A percentile compares a stretch with the other conserved stretches of the same genome.
These are phyloP conservation scores for Cecropterus lyciades DNA, from an alignment of 1,140 invertebrate genomes.

Conservation along the genomic window DNA sequence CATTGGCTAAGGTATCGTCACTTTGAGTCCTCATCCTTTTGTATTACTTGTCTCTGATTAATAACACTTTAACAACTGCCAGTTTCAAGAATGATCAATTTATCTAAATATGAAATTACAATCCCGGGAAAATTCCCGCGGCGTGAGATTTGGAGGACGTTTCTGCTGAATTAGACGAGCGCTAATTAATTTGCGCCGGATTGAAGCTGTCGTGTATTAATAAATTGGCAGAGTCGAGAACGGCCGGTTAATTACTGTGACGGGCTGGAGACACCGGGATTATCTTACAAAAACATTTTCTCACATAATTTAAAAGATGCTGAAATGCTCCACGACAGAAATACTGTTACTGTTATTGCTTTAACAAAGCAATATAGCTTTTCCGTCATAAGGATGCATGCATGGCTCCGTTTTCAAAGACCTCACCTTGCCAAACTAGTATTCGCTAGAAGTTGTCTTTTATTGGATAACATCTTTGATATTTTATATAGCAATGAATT, in stretches of 20 bases:
- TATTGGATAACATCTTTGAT: too few relatives aligned
- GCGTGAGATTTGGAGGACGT: constrained; percentile 6
- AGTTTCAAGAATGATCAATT: constrained; percentile 17
- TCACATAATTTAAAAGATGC: background rate
- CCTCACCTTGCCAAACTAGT: too few relatives aligned
- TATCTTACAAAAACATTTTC: background rate
- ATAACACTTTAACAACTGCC: constrained; percentile 15
- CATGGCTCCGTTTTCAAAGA: too few relatives aligned
- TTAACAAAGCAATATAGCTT: too few relatives aligned
- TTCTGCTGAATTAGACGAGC: constrained; percentile 18
- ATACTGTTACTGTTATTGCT: background rate
- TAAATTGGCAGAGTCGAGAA: constrained; percentile 11
- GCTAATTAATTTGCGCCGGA: constrained; percentile 27
- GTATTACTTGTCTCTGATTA: background rate
- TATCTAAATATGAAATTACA: constrained; percentile 31
- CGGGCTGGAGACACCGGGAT: background rate
- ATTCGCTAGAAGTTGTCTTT: too few relatives aligned
- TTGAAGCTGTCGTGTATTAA: constrained; percentile 24
- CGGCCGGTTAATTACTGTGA: constrained; percentile 13
- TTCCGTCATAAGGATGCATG: too few relatives aligned
- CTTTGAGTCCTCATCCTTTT: too few relatives aligned
- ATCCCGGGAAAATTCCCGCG: constrained; percentile 18
- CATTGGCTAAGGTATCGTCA: too few relatives aligned
- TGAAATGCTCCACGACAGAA: background rate
- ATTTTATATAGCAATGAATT: too few relatives aligned